Base-by-base conservation (phyloP, 2,888 invertebrate species). In the Andrena praecox region DNA sequence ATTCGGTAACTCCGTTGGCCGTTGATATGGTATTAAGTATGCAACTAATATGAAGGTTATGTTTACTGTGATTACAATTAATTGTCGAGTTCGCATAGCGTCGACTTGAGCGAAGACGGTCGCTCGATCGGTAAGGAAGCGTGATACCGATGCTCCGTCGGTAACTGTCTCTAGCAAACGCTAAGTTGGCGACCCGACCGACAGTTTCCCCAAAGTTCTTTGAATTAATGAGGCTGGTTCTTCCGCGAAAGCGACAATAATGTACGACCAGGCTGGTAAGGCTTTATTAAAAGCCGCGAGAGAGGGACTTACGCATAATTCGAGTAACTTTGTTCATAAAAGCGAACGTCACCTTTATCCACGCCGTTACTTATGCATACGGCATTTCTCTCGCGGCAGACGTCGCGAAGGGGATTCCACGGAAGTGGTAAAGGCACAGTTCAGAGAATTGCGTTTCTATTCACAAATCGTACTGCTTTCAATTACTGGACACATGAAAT, bases 271-370 rank as follows among this genome's bases (percentile, higher is more conserved):
- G 5, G 6, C 2, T n/a, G 29, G 10, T 16, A 27, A 35, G 54
- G 29, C 63, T 68, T 64, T 77, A 77, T 82, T 76, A 72, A 72
- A 81, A 64, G 27, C 16, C 12, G 2, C 62, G 20, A 6, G 16
- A 5, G 54, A 54, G 56, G 56, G 64, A 64, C 16, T 68, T 68
- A 33, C 20, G 81, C 66, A 27, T 54, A 66, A 82, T 48, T 67
- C 52, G 12, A 0, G 29, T 35, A 82, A 82, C 76, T 82, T 82
- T 66, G 69, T 77, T 82, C 77, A 69, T 82, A 69, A 82, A 82
- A 72, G 66, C 24, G 64, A 72, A 82, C 24, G 63, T n/a, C 29
- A 59, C 6, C 63, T 71, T 59, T 72, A 72, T 59, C 50, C 59
- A 6, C 2, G 24, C 66, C 64, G 60, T 82, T 82, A 69, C 64